phyloP scores from a whole-genome alignment of 1,140 invertebrate species.

The Saxidomus purpurata region DNA sequence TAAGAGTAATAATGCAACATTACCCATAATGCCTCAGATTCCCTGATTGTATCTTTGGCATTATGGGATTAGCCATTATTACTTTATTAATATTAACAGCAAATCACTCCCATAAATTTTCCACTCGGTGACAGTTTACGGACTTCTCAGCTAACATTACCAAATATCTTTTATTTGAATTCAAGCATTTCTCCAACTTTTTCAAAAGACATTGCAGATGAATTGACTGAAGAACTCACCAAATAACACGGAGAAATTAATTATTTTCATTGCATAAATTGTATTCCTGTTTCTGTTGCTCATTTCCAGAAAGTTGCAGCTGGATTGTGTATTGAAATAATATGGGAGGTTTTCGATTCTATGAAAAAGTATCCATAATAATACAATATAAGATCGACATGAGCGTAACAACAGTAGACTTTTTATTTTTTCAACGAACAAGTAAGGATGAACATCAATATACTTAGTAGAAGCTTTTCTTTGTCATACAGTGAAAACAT shows the following conservation, averaged over 20 bases:
- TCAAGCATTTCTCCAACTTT: background rate
- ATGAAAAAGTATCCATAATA: too few relatives aligned
- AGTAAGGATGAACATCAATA: too few relatives aligned
- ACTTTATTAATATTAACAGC: conserved; percentile 41
- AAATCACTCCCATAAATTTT: conserved; percentile 19
- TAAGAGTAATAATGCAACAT: background rate
- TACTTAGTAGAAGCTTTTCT: too few relatives aligned
- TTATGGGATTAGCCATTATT: conserved; percentile 31
- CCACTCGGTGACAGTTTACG: background rate
- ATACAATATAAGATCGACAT: too few relatives aligned
- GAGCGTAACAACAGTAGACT: too few relatives aligned
- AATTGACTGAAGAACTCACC: background rate
- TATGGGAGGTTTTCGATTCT: too few relatives aligned
- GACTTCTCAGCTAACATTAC: conserved; percentile 19
- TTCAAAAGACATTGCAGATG: background rate
- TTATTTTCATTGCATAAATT: background rate
- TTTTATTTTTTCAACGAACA: too few relatives aligned
- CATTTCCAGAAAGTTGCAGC: too few relatives aligned
- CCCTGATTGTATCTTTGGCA: background rate
- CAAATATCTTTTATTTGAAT: conserved; percentile 7
- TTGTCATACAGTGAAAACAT: too few relatives aligned
- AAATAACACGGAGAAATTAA: background rate
- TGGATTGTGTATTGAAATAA: too few relatives aligned
- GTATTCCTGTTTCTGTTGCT: too few relatives aligned
- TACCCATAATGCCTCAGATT: conserved; percentile 12